Base-by-base conservation (phyloP, 2,797 vertebrate species). In the Hyperoplus immaculatus region DNA sequence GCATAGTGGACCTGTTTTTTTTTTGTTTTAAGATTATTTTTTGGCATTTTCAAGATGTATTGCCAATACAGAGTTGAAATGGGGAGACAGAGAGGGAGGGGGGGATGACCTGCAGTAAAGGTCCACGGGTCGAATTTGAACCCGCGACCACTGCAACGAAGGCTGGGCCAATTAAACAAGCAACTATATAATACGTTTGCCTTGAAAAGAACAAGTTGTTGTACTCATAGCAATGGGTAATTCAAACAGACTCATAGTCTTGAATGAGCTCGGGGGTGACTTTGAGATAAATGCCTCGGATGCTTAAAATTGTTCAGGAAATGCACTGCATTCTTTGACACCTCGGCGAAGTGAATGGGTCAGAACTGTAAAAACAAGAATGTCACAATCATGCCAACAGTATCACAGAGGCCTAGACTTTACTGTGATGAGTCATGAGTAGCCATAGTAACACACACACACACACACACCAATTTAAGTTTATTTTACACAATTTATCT, bases 271-370 rank as follows among this genome's bases (percentile, higher is more conserved):
- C 38, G 9, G 14, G 29, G 47, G 36, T 61, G n/a, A 77, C 62
- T 79, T 18, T 61, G 18, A 80, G 15, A 79, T 29, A 78, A 76
- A 88, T 53, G 14, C 58, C 74, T 78, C 4, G 16, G 56, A 85
- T 82, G 66, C 64, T 76, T 55, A 55, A 77, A 89, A 90, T 79
- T 80, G 76, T 57, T 87, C 39, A 80, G 85, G 84, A 91, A 91
- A 89, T 84, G 57, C 72, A 55, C 36, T 12, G 45, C 81, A 82
- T 92, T 92, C 85, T 87, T 86, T 77, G 59, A 89, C 83, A 77
- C 65, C 69, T 80, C 73, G 46, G 66, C 43, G 57, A 70, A 60
- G 29, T 29, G 56, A 59, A 50, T 61, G 63, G 74, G 58, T 75
- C 54, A 63, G 50, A 61, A 29, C 29, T 29, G 42, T 57, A 65